Evolutionary conservation across 2,113 vertebrate genomes (phyloP).

Genomic region (Cynoglossus semilaevis): DNA sequence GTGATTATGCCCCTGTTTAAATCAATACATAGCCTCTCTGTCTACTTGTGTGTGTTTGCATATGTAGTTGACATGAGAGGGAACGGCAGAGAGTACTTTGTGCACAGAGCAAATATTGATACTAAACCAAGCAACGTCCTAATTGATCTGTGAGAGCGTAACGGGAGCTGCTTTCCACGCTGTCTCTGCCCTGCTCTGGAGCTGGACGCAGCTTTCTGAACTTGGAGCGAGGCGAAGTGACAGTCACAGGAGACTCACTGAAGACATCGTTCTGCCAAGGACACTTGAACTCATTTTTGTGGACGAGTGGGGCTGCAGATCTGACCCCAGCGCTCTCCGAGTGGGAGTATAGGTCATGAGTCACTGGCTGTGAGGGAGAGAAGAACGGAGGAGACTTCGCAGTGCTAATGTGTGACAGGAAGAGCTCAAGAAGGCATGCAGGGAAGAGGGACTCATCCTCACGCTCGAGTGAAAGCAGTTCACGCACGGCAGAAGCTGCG

Average conservation of each 20-base stretch:
- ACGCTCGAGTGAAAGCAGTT: slow-evolving; percentile 63
- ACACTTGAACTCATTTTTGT: slow-evolving; percentile 20
- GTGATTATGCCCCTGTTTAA: slow-evolving; percentile 58
- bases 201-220: slow-evolving; percentile 31
- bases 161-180: slow-evolving; percentile 32
- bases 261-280: slow-evolving; percentile 13
- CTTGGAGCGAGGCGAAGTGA: slow-evolving; percentile 20
- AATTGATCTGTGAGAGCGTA: slow-evolving; percentile 66
- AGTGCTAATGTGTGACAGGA: slow-evolving; percentile 75
- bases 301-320: slow-evolving; percentile 21
- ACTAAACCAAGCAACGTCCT: slow-evolving; percentile 69
- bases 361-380: slow-evolving; percentile 58
- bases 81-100: slow-evolving; percentile 63
- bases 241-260: slow-evolving; percentile 11
- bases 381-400: slow-evolving; percentile 49
- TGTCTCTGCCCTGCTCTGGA: slow-evolving; percentile 31
- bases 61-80: slow-evolving; percentile 49
- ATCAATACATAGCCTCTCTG: slow-evolving; percentile 66
- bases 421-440: slow-evolving; percentile 74
- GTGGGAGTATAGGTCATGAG: slow-evolving; percentile 59
- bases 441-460: slow-evolving; percentile 73
- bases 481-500: slow-evolving; percentile 48
- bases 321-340: slow-evolving; percentile 29
- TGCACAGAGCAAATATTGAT: slow-evolving; percentile 80
- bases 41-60: slow-evolving; percentile 16